Base-by-base conservation (phyloP, 2,113 vertebrate genomes). In the Ictalurus punctatus region DNA sequence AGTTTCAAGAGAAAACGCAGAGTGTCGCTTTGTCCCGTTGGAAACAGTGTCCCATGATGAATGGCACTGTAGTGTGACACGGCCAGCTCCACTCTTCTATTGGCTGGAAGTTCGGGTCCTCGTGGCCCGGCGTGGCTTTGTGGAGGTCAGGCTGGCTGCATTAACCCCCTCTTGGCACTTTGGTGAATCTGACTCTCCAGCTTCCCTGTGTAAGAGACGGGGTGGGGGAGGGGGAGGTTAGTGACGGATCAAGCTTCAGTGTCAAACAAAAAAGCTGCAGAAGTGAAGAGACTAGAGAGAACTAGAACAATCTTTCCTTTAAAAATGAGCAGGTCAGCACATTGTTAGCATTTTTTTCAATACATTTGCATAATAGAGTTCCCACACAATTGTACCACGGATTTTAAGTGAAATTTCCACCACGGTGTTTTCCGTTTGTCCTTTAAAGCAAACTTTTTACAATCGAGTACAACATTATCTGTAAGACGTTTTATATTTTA, bases 131-230 rank as follows among this genome's bases (percentile, higher is more conserved):
- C 56, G 27, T 89, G 69, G 89, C 84, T 87, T 91, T 79, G 90
- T 86, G 84, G 88, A 91, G 63, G 85, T 95, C 94, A 95, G 21
- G 93, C 92, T 83, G 94, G 93, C 93, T 89, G 97, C 96, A 98
- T 96, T 96, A 99, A 97, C 94, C 97, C 98, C 95, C 98, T 98
- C 96, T 97, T 99, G 86, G 98, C 98, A 95, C 97, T 98, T 94
- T 97, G 98, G 94, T 99, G 98, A 94, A 97, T 96, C 90, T 97
- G 97, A 71, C 95, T 95, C 95, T 99, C 98, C 96, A 99, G 95
- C 94, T 98, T 99, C 98, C 98, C 98, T 96, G 94, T 69, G 90
- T 91, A 88, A 88, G 91, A 92, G 88, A 90, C 88, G 61, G 91
- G 54, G 58, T 0, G 21, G 78, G 83, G 79, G 84, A 37, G 85